These are phyloP conservation scores for Pteronotus mesoamericanus DNA, from an alignment of 2,797 vertebrate species.

Conservation along the genomic window DNA sequence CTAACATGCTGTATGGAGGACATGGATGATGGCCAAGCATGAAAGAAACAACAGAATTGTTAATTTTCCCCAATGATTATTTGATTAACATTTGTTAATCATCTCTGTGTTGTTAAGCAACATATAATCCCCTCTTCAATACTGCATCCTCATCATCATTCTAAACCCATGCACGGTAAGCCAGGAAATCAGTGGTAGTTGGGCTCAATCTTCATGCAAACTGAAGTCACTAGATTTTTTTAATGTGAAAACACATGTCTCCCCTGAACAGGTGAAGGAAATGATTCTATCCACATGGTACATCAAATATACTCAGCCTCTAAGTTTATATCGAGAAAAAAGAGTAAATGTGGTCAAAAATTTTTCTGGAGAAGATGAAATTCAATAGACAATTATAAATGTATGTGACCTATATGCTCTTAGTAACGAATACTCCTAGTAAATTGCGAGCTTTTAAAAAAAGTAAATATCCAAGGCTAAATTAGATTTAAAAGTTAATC, in stretches of 20 bases:
- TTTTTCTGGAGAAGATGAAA: constrained; percentile 25
- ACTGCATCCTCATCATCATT: constrained; percentile 47
- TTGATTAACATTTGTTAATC: constrained; percentile 25
- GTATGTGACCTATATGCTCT: constrained; percentile 9
- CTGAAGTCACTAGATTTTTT: constrained; percentile 51
- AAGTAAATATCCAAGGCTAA: background rate
- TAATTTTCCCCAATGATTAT: background rate
- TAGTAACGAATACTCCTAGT: constrained; percentile 46
- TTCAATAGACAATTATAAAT: constrained; percentile 57
- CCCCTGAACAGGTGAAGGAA: background rate
- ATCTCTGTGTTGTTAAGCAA: background rate
- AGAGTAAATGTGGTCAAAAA: background rate
- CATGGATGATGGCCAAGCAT: background rate
- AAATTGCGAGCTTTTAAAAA: constrained; percentile 53
- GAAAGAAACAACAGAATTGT: constrained; percentile 16
- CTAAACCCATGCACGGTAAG: constrained; percentile 12
- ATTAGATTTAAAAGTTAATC: constrained; percentile 45
- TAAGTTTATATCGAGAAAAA: background rate
- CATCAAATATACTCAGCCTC: background rate
- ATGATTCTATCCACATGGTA: background rate
- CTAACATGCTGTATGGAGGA: background rate
- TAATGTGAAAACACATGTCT: background rate
- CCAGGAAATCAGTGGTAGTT: constrained; percentile 71
- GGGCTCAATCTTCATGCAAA: constrained; percentile 60
- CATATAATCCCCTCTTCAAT: constrained; percentile 43